These are phyloP conservation scores for Acanthisitta chloris DNA, from an alignment of 2,113 vertebrate genomes.

Conservation along the genomic window DNA sequence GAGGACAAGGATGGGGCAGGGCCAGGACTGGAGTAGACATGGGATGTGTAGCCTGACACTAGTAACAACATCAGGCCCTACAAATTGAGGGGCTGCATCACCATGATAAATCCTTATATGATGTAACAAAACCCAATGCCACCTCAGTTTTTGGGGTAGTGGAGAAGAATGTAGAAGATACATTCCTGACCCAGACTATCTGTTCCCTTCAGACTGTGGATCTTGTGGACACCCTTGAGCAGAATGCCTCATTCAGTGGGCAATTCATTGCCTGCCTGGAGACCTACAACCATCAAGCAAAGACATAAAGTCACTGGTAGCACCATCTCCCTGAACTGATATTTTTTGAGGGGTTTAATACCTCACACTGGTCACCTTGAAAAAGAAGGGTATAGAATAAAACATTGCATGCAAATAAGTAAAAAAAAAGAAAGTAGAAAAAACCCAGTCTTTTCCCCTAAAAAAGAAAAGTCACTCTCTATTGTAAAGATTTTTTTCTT, in stretches of 20 bases:
- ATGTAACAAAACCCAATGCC: background rate
- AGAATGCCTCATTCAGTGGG: background rate
- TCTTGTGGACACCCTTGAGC: background rate
- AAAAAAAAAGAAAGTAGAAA: background rate
- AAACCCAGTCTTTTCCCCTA: accelerated
- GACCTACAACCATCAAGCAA: background rate
- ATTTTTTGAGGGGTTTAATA: background rate
- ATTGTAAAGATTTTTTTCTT: background rate
- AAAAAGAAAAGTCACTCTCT: background rate
- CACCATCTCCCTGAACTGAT: background rate
- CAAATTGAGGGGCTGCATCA: background rate
- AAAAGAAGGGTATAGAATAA: background rate
- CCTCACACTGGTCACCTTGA: background rate
- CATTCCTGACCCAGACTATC: background rate
- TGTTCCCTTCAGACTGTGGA: background rate
- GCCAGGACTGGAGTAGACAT: background rate
- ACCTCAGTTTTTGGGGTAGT: accelerated
- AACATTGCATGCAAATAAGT: background rate
- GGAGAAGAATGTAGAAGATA: background rate
- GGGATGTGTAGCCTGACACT: background rate
- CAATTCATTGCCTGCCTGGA: background rate
- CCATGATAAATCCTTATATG: background rate
- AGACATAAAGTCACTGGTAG: background rate
- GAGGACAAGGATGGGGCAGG: background rate
- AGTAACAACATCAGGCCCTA: background rate